These are phyloP conservation scores for Sebastolobus alascanus DNA, from an alignment of 2,797 vertebrate genomes.

Conservation along the genomic window DNA sequence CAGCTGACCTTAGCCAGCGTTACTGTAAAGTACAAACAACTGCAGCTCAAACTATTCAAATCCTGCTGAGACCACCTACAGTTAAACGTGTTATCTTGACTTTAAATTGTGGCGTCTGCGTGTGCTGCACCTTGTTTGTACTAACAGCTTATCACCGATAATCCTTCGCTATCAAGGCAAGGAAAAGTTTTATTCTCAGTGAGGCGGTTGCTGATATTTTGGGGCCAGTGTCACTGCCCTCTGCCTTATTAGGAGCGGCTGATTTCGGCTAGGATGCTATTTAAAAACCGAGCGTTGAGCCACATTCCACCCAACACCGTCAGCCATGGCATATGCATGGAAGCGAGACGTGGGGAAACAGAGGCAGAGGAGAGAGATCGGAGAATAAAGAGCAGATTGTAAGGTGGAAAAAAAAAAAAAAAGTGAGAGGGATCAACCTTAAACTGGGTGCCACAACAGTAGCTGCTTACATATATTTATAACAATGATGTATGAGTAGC, in stretches of 20 bases:
- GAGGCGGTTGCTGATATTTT: constrained; percentile 80
- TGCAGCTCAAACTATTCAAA: constrained; percentile 21
- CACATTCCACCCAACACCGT: constrained; percentile 78
- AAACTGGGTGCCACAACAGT: not conserved
- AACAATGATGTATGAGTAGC: constrained; percentile 5
- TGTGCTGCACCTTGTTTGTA: constrained; percentile 1
- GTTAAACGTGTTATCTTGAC: constrained; percentile 8
- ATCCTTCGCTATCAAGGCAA: constrained; percentile 34
- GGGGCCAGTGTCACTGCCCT: constrained; percentile 70
- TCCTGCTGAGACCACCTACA: constrained; percentile 1
- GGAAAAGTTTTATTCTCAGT: constrained; percentile 69
- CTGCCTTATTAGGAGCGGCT: constrained; percentile 84
- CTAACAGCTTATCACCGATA: constrained; percentile 22
- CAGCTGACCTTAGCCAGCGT: constrained; percentile 2
- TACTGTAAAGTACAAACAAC: constrained; percentile 11
- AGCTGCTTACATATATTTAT: constrained; percentile 14
- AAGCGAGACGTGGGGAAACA: constrained; percentile 53
- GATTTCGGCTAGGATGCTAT: constrained; percentile 81
- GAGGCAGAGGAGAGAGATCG: not conserved
- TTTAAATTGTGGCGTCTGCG: not conserved
- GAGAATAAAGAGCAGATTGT: not conserved
- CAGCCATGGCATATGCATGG: constrained; percentile 55
- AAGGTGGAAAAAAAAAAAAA: not conserved
- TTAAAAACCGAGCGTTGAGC: constrained; percentile 84
- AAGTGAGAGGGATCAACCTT: constrained; percentile 1